Base-by-base conservation (phyloP, 2,888 invertebrate species). In the Hirtodrosophila confusa region DNA sequence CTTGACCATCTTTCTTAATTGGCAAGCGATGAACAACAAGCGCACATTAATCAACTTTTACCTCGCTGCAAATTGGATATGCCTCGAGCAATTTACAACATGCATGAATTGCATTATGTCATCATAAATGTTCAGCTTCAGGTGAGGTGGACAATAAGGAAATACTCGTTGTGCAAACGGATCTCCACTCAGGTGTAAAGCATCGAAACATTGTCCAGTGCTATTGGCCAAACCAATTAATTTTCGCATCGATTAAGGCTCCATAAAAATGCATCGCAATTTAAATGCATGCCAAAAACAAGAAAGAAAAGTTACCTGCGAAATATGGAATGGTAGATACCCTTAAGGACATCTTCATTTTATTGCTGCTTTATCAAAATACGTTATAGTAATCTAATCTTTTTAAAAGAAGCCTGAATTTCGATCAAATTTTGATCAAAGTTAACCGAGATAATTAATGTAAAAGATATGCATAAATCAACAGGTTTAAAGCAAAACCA, bases 21-120 rank as follows among this genome's bases (percentile, higher is more conserved):
- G 66, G 35, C 48, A 39, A 36, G 31, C 29, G 33, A 49, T 44
- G 51, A 36, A 53, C 48, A 33, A 48, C 48, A 29, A 45, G 45
- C 58, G 51, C 27, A 69, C 83, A 78, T 78, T 78, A 75, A 82
- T 83, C 79, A 71, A 55, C 44, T 41, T 68, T 40, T 35, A 24
- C 12, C 36, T 39, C 45, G 39, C 37, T 63, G 9, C 49, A 54
- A 69, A 58, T 64, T 74, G 57, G 44, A 50, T 49, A 40, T 44
- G 56, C 56, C 48, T 24, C 29, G 8, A 50, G 62, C 69, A 53
- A 51, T 56, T 56, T 56, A 51, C 37, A 12, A 51, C 37, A 12
- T 41, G 60, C 67, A 61, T 61, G 61, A 73, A 57, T 71, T 61
- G 67, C 73, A 73, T 54, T 56, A 61, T 73, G 51, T 10, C 53